Conservation (phyloP, 2,888 invertebrate genomes). For the Villa cingulata region DNA sequence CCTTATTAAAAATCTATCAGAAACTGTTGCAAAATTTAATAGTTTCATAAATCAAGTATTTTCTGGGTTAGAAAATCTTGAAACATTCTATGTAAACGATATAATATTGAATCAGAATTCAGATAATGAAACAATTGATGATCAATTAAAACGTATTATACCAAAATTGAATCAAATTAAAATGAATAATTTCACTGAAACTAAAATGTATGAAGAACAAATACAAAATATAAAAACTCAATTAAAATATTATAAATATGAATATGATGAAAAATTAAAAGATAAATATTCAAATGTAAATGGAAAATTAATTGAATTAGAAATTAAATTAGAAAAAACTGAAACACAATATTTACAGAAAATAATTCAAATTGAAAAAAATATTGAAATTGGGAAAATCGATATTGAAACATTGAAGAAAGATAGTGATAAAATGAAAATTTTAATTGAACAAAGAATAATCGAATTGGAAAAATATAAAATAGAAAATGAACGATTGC, state of each 20-base stretch:
- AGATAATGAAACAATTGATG: background rate
- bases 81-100: background rate
- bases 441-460: background rate
- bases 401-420: background rate
- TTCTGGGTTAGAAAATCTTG: background rate
- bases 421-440: background rate
- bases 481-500: background rate
- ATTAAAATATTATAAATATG: background rate
- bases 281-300: background rate
- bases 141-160: background rate
- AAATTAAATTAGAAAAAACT: background rate
- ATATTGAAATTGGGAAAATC: background rate
- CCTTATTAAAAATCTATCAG: background rate
- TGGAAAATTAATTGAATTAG: background rate
- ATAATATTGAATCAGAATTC: background rate
- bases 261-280: background rate
- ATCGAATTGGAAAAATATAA: background rate
- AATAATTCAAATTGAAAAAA: background rate
- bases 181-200: background rate
- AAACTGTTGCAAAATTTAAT: background rate
- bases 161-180: background rate
- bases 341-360: background rate
- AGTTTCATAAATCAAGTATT: background rate
- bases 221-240: background rate
- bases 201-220: background rate